A percentile compares a stretch with the other conserved stretches of the same genome.
Evolutionary conservation across 1,140 invertebrate species (phyloP).

Genomic region (Laupala kohalensis): DNA sequence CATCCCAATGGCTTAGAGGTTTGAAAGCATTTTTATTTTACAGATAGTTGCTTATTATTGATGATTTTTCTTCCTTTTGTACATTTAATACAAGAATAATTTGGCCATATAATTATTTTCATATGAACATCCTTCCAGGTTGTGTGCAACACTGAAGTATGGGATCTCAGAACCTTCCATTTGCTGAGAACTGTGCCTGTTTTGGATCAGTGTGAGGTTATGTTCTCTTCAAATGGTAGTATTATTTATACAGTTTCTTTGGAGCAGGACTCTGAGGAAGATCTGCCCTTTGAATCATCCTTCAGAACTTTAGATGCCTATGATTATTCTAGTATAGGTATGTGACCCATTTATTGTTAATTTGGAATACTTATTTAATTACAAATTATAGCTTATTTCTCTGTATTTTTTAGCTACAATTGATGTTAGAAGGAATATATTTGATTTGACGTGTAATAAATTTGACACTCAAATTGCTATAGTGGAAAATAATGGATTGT

Average conservation of each 20-base stretch:
- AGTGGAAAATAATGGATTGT: conserved; percentile 67
- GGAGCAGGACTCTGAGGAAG: conserved; percentile 45
- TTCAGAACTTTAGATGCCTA: conserved; percentile 88
- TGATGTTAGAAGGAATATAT: conserved; percentile 74
- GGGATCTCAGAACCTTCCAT: conserved; percentile 92
- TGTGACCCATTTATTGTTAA: conserved; percentile 15
- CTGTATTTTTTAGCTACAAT: conserved; percentile 53
- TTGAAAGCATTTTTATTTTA: conserved; percentile 17
- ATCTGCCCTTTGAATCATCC: conserved; percentile 62
- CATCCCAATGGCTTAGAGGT: conserved; percentile 94
- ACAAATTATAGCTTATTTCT: not conserved
- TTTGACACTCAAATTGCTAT: conserved; percentile 68
- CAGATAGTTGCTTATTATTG: not conserved
- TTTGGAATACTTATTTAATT: not conserved
- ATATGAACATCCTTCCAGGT: conserved; percentile 31
- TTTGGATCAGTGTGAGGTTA: conserved; percentile 74
- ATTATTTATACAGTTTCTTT: conserved; percentile 42
- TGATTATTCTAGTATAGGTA: conserved; percentile 87
- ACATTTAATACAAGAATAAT: not conserved
- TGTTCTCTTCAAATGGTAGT: conserved; percentile 52
- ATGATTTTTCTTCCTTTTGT: not conserved
- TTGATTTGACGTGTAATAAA: conserved; percentile 56
- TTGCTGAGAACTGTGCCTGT: conserved; percentile 84
- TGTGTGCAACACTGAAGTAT: conserved; percentile 80
- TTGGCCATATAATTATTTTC: conserved; percentile 1